Conservation (phyloP, 2,888 invertebrate genomes). For the Ochropleura leucogaster region DNA sequence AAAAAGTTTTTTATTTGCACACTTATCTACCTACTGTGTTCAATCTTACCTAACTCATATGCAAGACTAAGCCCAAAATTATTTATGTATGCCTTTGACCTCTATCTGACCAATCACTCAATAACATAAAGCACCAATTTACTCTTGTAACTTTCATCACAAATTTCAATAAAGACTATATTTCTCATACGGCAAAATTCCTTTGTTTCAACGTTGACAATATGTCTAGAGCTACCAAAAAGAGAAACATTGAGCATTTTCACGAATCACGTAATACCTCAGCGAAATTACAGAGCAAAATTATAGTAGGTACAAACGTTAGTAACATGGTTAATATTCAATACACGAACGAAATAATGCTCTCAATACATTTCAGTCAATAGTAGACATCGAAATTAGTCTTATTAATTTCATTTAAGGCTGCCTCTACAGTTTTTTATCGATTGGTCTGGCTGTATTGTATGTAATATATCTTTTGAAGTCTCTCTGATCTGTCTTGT, state of each 20-base stretch:
- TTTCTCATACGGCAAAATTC: neutral
- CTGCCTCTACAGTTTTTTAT: constrained; percentile 39
- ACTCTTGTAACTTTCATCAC: neutral
- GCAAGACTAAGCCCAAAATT: too few relatives aligned
- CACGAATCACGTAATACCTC: constrained; percentile 44
- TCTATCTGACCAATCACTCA: neutral
- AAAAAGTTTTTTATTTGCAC: too few relatives aligned
- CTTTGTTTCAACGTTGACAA: constrained; percentile 11
- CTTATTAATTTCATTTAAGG: constrained; percentile 60
- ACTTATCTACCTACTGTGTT: too few relatives aligned
- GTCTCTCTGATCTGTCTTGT: constrained; percentile 4
- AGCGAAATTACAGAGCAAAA: constrained; percentile 35
- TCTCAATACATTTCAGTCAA: constrained; percentile 56
- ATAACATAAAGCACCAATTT: neutral
- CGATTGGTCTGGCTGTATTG: constrained; percentile 42
- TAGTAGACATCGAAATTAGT: constrained; percentile 56
- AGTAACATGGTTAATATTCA: constrained; percentile 49
- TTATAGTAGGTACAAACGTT: constrained; percentile 13
- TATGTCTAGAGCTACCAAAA: constrained; percentile 12
- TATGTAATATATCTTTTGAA: neutral
- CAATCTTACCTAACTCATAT: too few relatives aligned
- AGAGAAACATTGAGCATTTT: constrained; percentile 21
- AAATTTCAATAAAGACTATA: neutral
- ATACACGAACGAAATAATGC: constrained; percentile 56
- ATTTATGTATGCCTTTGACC: neutral